Base-by-base conservation (phyloP, 1,140 invertebrate genomes). In the Caenorhabditis briggsae region DNA sequence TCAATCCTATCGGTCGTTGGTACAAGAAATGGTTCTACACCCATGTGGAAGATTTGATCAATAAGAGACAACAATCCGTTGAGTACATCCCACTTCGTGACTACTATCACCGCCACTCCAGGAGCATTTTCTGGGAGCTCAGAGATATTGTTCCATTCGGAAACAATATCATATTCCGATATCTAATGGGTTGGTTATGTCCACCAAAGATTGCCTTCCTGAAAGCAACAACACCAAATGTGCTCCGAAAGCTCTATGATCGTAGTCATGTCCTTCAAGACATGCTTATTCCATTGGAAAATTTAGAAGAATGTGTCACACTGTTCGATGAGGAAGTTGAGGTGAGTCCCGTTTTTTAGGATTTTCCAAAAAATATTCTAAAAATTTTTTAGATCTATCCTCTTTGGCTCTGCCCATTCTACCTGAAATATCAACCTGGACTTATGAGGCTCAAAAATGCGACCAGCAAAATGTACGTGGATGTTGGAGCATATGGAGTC, bases 91-190 rank as follows among this genome's bases (percentile, higher is more conserved):
- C 96, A 0, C 90, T 96, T 0, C 91, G 95, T 86, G 95, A 96
- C 90, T 96, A 96, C 92, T 96, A 96, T 90, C 96, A 96, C 90
- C 93, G 96, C 85, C 96, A 96, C 85, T 95, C 95, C 0, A 94
- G 94, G 88, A 95, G 95, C 86, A 94, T 96, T 78, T 96, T 96
- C 93, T 96, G 96, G 96, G 95, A 96, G 92, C 90, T 96, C 20
- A 94, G 95, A 95, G 95, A 96, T 89, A 96, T 96, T 59, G 95
- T 96, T 87, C 95, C 95, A 7, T 96, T 96, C 92, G 96, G 96
- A n/a, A 96, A 96, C 92, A 94, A 96, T 90, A 87, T 93, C 0
- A 56, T 96, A 11, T 96, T 96, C 92, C 94, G 96, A 6, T 94
- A 94, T 55, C 90, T 95, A 2, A 94, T 96, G 85, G 96, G 96